Base-by-base conservation (phyloP, 1,140 invertebrate species). In the Ooceraea biroi region DNA sequence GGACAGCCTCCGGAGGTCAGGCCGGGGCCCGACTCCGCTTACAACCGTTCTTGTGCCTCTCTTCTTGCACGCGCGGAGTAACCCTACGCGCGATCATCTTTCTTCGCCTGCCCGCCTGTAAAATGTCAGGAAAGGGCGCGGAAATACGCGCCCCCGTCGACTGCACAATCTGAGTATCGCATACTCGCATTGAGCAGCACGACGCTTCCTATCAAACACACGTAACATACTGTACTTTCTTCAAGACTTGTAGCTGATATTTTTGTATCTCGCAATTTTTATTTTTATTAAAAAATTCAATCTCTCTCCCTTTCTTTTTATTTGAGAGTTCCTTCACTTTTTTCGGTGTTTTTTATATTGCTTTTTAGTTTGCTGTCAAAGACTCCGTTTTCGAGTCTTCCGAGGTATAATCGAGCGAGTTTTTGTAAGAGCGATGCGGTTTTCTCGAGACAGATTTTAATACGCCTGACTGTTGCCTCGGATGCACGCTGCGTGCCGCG, bases 1-100 rank as follows among this genome's bases (percentile, higher is more conserved):
- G 72, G 19, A 19, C 63, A 66, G 78, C 36, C 73, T 72, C 57
- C 61, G 69, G 44, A 48, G 80, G 88, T 89, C 87, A 88, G 36
- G 44, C 60, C 27, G 82, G 57, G 60, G 50, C 25, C 48, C 25
- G 25, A 63, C 27, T 22, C 50, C 22, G 48, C 11, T 78, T 55
- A 55, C 63, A 71, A 74, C 19, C 52, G 50, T 58, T 57, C 17
- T 3, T 50, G n/a, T n/a, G 58, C 55, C 76, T 30, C 10, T 83
- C 27, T 85, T 83, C 61, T 73, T 63, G 19, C 19, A 36, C 61
- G 41, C 17, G 11, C 41, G 12, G 30, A 48, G 48, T 74, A 77
- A 76, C 60, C n/a, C 55, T 41, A 50, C 5, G 41, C 55, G 41
- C 44, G 30, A 30, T 72, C 78, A 61, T 73, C 44, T 73, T n/a